phyloP scores from a whole-genome alignment of 2,113 vertebrate species.

The Hyperoodon ampullatus region DNA sequence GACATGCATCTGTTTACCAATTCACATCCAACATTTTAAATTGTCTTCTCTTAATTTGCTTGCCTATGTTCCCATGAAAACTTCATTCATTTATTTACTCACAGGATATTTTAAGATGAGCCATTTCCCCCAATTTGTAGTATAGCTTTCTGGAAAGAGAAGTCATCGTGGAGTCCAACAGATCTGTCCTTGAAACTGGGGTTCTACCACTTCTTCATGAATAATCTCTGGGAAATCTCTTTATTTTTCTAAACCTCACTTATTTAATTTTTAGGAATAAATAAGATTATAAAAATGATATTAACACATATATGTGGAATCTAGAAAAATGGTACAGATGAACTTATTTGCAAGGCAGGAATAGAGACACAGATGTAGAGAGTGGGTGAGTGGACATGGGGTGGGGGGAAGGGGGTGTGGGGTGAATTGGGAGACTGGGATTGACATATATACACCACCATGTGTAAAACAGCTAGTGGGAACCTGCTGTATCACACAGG shows the following conservation, averaged over 20 bases:
- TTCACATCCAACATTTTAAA: constrained; percentile 70
- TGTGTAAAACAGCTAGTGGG: no score
- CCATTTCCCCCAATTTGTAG: neutral
- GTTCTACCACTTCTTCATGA: neutral
- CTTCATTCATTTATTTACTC: constrained; percentile 34
- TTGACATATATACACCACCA: no score
- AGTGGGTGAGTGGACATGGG: no score
- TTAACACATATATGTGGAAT: no score
- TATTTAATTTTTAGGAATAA: neutral
- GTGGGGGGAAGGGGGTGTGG: no score
- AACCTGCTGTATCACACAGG: no score
- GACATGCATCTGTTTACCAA: constrained; percentile 66
- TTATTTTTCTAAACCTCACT: neutral
- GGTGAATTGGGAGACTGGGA: no score
- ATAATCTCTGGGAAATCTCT: neutral
- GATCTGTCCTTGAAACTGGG: neutral
- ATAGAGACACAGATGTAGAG: no score
- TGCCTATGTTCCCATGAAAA: constrained; percentile 7
- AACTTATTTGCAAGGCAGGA: no score
- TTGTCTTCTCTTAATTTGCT: constrained; percentile 35
- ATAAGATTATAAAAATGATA: neutral
- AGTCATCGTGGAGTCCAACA: neutral
- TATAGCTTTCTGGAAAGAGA: neutral
- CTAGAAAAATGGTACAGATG: no score
- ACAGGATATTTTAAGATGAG: neutral